Base-by-base conservation (phyloP, 2,888 invertebrate species). In the Lysandra coridon region DNA sequence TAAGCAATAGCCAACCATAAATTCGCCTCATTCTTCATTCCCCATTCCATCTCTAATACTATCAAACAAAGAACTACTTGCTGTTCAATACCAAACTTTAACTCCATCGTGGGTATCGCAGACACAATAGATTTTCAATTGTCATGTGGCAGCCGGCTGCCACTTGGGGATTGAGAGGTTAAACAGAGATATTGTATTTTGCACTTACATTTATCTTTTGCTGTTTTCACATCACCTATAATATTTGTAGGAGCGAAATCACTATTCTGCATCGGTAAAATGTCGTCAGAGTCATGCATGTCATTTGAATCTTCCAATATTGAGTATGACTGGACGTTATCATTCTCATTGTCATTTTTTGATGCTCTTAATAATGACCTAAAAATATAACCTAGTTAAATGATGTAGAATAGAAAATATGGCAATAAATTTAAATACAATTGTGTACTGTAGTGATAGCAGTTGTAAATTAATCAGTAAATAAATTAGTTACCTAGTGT, bases 221-320 rank as follows among this genome's bases (percentile, higher is more conserved):
- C 30, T 37, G 79, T 37, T 33, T 75, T 60, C 17, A 33, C 40
- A 7, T 75, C 40, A 17, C 60, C 10, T 5, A 14, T 33, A 30
- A 69, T 69, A 69, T 33, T 69, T 17, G 44, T 33, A 10, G 23
- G 53, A 7, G 14, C 69, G 4, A 69, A 69, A 37, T 69, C 33
- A 69, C 14, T 69, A 37, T 33, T 4, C 6, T 79, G 44, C 4
- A 44, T 30, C 2, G 30, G 37, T 30, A 62, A 17, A 23, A 57
- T 53, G 33, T 79, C 79, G 4, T 79, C 79, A 60, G 74, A 79
- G 14, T 79, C 79, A 23, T 75, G 79, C 44, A 79, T 79, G n/a
- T 74, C 79, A 69, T 69, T 69, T 7, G 62, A 23, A 17, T 79
- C 79, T 23, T 79, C 79, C 30, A 49, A 23, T 60, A 62, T 30